Evolutionary conservation across 2,888 invertebrate species (phyloP).

Genomic region (Pterostichus madidus): DNA sequence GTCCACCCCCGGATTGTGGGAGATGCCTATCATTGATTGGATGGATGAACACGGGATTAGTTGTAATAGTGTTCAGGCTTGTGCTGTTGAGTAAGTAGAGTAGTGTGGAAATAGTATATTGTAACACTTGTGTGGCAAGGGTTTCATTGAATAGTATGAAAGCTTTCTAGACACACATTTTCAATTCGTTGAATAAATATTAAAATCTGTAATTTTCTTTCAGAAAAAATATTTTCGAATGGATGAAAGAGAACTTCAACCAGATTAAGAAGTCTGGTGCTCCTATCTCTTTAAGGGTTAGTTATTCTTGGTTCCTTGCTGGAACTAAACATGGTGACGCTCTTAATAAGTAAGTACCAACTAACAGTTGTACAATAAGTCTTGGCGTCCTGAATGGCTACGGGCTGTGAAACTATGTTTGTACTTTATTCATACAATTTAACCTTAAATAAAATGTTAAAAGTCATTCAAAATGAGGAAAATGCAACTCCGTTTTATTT

Average conservation of each 20-base stretch:
- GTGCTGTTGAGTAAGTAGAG: slow-evolving; percentile 77
- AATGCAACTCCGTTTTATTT: no score
- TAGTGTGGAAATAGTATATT: no score
- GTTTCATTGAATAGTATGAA: no score
- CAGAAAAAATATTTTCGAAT: slow-evolving; percentile 72
- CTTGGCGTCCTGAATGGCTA: no score
- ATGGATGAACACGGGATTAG: slow-evolving; percentile 76
- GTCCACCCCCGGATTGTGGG: slow-evolving; percentile 82
- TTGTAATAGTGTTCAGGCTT: slow-evolving; percentile 82
- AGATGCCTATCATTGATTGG: slow-evolving; percentile 83
- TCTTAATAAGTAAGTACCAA: slow-evolving; percentile 67
- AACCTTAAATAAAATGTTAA: no score
- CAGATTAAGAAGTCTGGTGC: slow-evolving; percentile 75
- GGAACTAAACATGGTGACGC: slow-evolving; percentile 72
- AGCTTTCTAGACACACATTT: no score
- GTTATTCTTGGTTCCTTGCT: slow-evolving; percentile 77
- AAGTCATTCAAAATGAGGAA: no score
- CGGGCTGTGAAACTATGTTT: no score
- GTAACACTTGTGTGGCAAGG: no score
- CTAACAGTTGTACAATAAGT: no score
- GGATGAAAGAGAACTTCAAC: slow-evolving; percentile 77
- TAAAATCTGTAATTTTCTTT: neutral
- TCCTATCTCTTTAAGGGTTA: slow-evolving; percentile 78
- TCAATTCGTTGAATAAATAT: neutral
- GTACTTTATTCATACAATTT: no score